Conservation (phyloP, 2,888 invertebrate species). For the Dicycla oo region DNA sequence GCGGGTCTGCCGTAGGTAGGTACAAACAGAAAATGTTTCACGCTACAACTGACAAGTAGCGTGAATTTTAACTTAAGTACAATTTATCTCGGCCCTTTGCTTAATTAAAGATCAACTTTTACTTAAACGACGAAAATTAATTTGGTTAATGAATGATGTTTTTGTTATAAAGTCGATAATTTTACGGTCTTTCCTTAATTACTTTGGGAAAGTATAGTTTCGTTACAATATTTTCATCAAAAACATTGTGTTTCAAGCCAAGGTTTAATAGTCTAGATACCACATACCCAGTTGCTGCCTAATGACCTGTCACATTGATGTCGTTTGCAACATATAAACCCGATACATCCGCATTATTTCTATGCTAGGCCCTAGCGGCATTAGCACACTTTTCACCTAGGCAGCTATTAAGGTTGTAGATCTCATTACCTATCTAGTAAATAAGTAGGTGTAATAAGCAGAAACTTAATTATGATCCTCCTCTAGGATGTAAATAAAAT, state of each 20-base stretch:
- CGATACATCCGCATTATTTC: slow-evolving; percentile 59
- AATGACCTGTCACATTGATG: slow-evolving; percentile 57
- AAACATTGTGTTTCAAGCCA: not conserved
- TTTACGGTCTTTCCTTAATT: slow-evolving; percentile 14
- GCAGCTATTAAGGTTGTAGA: slow-evolving; percentile 18
- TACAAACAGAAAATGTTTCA: slow-evolving; percentile 70
- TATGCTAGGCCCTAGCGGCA: slow-evolving; percentile 30
- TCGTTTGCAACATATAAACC: slow-evolving; percentile 55
- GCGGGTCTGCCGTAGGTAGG: slow-evolving; percentile 44
- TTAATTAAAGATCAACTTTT: slow-evolving; percentile 64
- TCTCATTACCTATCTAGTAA: slow-evolving; percentile 10
- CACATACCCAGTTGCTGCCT: slow-evolving; percentile 28
- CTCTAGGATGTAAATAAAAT: too few species aligned
- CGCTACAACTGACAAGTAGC: slow-evolving; percentile 73
- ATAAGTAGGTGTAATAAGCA: not conserved
- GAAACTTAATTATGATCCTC: not conserved
- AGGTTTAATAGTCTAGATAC: slow-evolving; percentile 15
- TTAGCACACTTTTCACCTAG: slow-evolving; percentile 57
- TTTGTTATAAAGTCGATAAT: slow-evolving; percentile 22
- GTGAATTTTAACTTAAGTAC: slow-evolving; percentile 63
- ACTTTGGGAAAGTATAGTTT: slow-evolving; percentile 8
- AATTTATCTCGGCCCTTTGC: slow-evolving; percentile 66
- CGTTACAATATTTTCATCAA: not conserved
- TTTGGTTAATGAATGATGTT: slow-evolving; percentile 32
- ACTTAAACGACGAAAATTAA: slow-evolving; percentile 47